Base-by-base conservation (phyloP, 2,113 vertebrate species). In the Scartelaos histophorus region DNA sequence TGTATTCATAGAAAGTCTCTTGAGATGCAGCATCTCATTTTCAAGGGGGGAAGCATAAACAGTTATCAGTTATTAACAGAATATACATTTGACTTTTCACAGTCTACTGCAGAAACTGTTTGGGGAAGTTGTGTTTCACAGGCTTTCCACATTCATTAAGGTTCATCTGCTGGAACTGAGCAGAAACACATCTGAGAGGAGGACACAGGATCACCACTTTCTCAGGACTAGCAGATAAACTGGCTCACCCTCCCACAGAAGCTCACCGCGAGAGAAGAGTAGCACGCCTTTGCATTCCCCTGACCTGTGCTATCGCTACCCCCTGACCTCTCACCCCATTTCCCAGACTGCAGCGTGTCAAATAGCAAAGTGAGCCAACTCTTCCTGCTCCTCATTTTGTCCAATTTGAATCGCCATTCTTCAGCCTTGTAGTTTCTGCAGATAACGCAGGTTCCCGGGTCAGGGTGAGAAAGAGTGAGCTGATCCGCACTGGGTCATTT, bases 251-350 rank as follows among this genome's bases (percentile, higher is more conserved):
- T 43, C n/a, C 15, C 38, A 17, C 17, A 7, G 58, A 67, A 5
- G n/a, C 35, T 57, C 25, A 56, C 69, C 67, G 57, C n/a, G 61
- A 64, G 19, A 38, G 61, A 43, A 64, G 61, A 19, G 17, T 12
- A 21, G 11, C 34, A 7, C 9, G 34, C 49, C 2, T 38, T 21
- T 73, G 25, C 70, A 65, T 67, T 79, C 67, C 49, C 34, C 43
- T 7, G 67, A 43, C 68, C 53, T 46, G 38, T 76, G 29, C 61
- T 38, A 66, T n/a, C 34, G 61, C 65, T 38, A 3, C 17, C 62
- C 66, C 73, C 51, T 82, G 79, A 86, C 70, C 83, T 80, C 68
- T 85, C 82, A 84, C 87, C 73, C 67, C 54, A 62, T 82, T 86
- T 83, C 24, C 60, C 54, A 71, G 53, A 38, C 79, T 58, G 7